Percentiles rank a stretch among this genome's conserved stretches.
Conservation (phyloP, 2,113 vertebrate genomes). For the Climacteris rufus region DNA sequence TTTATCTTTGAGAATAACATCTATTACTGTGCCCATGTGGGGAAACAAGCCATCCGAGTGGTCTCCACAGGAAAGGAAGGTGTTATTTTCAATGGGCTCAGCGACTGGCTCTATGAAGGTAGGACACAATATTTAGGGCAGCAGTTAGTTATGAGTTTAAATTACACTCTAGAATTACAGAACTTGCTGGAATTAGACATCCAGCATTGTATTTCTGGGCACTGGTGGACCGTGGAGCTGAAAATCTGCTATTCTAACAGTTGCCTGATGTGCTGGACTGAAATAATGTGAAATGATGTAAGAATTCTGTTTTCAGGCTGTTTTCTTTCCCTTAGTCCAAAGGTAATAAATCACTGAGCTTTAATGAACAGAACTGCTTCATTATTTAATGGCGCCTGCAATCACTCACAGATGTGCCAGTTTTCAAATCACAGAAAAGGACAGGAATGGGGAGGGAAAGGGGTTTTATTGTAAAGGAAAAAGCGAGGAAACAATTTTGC, state of each 20-base stretch:
- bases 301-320: background rate
- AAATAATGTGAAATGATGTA: slow-evolving; percentile 23
- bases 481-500: accelerated
- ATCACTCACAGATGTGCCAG: background rate
- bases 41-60: slow-evolving; percentile 93
- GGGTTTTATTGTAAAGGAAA: background rate
- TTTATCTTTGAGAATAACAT: slow-evolving; percentile 99
- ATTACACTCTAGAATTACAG: background rate
- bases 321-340: background rate
- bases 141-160: background rate
- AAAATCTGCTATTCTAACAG: background rate
- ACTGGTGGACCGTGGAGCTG: background rate
- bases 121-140: slow-evolving; percentile 4
- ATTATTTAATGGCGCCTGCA: background rate
- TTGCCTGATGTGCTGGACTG: background rate
- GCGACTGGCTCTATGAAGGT: slow-evolving; percentile 99
- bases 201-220: background rate
- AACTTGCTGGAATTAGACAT: background rate
- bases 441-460: background rate
- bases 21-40: slow-evolving; percentile 93
- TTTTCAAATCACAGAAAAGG: background rate
- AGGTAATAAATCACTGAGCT: slow-evolving; percentile 42
- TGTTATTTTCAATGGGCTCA: slow-evolving; percentile 94
- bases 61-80: slow-evolving; percentile 94
- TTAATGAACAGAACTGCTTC: slow-evolving; percentile 22